phyloP scores from a whole-genome alignment of 2,113 vertebrate species.

The Oplegnathus fasciatus region DNA sequence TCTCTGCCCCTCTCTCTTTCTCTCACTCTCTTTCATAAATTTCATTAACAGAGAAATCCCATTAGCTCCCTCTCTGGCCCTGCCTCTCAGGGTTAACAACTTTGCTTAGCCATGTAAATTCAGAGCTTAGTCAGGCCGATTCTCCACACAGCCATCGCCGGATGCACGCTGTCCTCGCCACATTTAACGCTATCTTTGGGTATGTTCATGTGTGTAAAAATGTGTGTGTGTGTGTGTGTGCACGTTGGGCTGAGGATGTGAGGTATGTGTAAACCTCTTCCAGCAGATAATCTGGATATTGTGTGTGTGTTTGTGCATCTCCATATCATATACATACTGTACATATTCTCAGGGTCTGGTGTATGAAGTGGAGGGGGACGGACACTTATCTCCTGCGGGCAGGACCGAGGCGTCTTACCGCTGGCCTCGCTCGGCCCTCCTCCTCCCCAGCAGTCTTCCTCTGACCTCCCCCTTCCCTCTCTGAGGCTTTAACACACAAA shows the following conservation, averaged over 20 bases:
- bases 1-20: slow-evolving; percentile 24
- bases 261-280: slow-evolving; percentile 75
- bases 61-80: slow-evolving; percentile 82
- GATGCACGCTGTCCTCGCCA: slow-evolving; percentile 54
- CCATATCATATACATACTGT: slow-evolving; percentile 69
- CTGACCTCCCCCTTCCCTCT: slow-evolving; percentile 29
- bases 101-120: slow-evolving; percentile 89
- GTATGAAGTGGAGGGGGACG: slow-evolving; percentile 51
- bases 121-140: slow-evolving; percentile 87
- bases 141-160: slow-evolving; percentile 73
- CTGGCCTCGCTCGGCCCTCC: slow-evolving; percentile 30
- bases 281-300: slow-evolving; percentile 73
- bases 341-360: slow-evolving; percentile 50
- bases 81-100: slow-evolving; percentile 85
- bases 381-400: slow-evolving; percentile 77
- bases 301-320: slow-evolving; percentile 29
- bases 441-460: slow-evolving; percentile 26
- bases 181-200: slow-evolving; percentile 80
- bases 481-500: slow-evolving; percentile 62
- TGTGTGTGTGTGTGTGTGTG: slow-evolving; percentile 54
- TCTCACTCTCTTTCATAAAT: slow-evolving; percentile 80
- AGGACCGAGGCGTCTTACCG: slow-evolving; percentile 56
- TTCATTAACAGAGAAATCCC: slow-evolving; percentile 86
- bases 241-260: slow-evolving; percentile 51
- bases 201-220: slow-evolving; percentile 66